These are phyloP conservation scores for Asbolus verrucosus DNA, from an alignment of 1,140 invertebrate genomes.

Conservation along the genomic window DNA sequence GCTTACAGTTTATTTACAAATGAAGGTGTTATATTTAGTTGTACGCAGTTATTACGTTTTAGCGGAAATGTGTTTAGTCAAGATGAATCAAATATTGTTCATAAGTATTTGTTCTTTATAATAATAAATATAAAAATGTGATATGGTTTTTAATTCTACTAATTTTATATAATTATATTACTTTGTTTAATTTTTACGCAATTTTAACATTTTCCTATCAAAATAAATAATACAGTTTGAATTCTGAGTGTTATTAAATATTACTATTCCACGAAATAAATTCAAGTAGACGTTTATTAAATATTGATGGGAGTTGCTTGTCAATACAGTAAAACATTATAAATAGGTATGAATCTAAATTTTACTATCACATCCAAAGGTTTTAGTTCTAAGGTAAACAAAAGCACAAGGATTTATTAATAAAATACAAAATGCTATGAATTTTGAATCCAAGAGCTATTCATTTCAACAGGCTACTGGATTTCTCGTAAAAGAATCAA, in stretches of 20 bases:
- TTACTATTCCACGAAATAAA: conserved; percentile 1
- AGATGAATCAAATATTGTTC: conserved; percentile 39
- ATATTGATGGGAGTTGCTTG: no score
- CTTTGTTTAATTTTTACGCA: conserved; percentile 34
- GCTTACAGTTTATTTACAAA: conserved; percentile 23
- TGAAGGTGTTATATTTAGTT: conserved; percentile 41
- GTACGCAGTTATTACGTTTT: conserved; percentile 30
- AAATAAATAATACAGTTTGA: conserved; percentile 25
- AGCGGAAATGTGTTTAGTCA: conserved; percentile 1
- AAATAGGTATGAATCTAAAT: no score
- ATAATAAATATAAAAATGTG: conserved; percentile 42
- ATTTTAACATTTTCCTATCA: conserved; percentile 26
- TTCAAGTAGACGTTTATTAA: no score
- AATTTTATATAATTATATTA: conserved; percentile 34
- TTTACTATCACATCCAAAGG: no score
- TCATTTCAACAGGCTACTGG: no score
- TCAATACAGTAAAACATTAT: no score
- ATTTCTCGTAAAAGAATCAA: no score
- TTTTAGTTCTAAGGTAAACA: no score
- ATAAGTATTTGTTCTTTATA: conserved; percentile 39
- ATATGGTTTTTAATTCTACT: conserved; percentile 39
- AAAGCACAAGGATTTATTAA: no score
- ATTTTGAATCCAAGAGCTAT: no score
- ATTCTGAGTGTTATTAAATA: conserved; percentile 31
- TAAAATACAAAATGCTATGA: no score